Evolutionary conservation across 92 coral and sea anemone genomes (phyloP), one percentile per base, ranked within the genome.

Genomic region (Zoanthus sansibaricus): DNA sequence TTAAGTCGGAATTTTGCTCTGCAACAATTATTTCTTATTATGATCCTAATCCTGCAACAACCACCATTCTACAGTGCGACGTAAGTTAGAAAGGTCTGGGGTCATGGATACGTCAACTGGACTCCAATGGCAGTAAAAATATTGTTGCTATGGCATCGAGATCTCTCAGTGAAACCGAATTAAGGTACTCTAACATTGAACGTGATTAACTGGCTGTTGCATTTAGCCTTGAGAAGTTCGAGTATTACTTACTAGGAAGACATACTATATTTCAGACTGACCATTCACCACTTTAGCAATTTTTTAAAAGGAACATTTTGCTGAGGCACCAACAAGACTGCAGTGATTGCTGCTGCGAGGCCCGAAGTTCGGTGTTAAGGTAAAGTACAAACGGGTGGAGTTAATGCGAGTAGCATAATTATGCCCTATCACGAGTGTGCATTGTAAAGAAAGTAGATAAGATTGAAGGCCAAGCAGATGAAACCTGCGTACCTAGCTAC

Each of bases 341-440:
- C 58, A 52, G 58, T 1, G 58, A 52, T 15, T 58, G 33, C 83
- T 88, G 15, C 82, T 82, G 16, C 30, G 68, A 64, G 25, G 87
- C 64, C 20, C 74, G 58, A 61, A 48, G 69, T 86, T 83, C 69
- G 78, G 64, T 33, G 68, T 84, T 30, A 48, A 51, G 20, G 86
- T 83, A 15, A 25, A 30, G 86, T 89, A 52, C 56, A 42, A 17
- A 71, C 76, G 11, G 48, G 78, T 76, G 16, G 69, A 37, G 42
- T 54, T 82, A 55, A 86, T 90, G 44, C 89, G 61, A 42, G 82
- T 79, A 21, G 89, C 86, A 4, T n/a, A n/a, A n/a, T n/a, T 69
- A 76, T 13, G 73, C 32, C 20, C 49, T 72, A 18, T 52, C 46
- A 16, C 37, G 83, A 1, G 62, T 14, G 9, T 67, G 78, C 18